A percentile compares a stretch with the other conserved stretches of the same genome.
phyloP scores from a whole-genome alignment of 1,140 invertebrate species.

The Heliconius hewitsoni region DNA sequence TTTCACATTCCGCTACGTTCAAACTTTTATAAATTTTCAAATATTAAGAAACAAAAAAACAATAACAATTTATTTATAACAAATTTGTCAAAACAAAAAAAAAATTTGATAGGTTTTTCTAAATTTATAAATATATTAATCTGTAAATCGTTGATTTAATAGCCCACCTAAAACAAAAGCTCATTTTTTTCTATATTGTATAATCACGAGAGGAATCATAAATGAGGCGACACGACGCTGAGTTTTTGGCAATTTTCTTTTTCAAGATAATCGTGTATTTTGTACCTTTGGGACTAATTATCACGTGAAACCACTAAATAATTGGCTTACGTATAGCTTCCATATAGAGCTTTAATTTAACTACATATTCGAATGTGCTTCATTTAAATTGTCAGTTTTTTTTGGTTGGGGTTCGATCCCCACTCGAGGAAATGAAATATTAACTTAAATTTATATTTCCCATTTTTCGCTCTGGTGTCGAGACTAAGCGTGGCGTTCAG shows the following conservation, averaged over 20 bases:
- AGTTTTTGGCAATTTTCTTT: conserved; percentile 40
- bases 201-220: conserved; percentile 48
- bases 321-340: conserved; percentile 9
- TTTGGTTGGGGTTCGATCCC: too few relatives aligned
- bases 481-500: too few relatives aligned
- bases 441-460: too few relatives aligned
- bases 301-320: conserved; percentile 11
- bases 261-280: conserved; percentile 23
- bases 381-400: background rate
- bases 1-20: too few relatives aligned
- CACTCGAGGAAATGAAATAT: too few relatives aligned
- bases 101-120: too few relatives aligned
- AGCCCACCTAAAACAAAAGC: conserved; percentile 29
- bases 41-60: too few relatives aligned
- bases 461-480: too few relatives aligned
- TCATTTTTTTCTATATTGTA: conserved; percentile 44
- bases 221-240: conserved; percentile 45
- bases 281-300: conserved; percentile 38
- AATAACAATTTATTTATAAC: too few relatives aligned
- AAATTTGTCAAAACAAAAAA: too few relatives aligned
- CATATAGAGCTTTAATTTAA: background rate
- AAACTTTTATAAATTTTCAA: too few relatives aligned
- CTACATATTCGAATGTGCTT: background rate
- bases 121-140: background rate
- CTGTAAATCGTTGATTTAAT: conserved; percentile 16